Conservation (phyloP, 2,113 vertebrate genomes). For the Ramphastos sulfuratus region DNA sequence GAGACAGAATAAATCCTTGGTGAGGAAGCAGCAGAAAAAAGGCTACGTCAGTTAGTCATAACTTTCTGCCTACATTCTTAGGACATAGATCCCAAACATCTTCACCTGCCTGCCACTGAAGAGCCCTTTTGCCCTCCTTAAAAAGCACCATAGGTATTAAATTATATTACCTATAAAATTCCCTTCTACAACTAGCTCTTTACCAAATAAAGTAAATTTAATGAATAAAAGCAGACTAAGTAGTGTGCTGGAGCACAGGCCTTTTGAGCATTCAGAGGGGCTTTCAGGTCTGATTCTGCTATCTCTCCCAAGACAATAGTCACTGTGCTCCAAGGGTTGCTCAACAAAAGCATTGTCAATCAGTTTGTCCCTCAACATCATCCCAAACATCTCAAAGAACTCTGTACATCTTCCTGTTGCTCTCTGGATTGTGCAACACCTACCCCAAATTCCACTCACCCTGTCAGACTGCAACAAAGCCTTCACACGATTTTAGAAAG, state of each 20-base stretch:
- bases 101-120: not conserved
- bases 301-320: not conserved
- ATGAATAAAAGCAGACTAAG: not conserved
- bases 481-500: not conserved
- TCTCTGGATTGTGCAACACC: not conserved
- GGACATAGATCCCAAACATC: not conserved
- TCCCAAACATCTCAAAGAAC: not conserved
- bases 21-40: not conserved
- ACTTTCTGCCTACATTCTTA: not conserved
- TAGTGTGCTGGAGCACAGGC: not conserved
- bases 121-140: not conserved
- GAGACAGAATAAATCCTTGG: not conserved
- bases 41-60: not conserved
- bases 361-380: not conserved
- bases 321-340: not conserved
- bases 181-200: not conserved
- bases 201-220: not conserved
- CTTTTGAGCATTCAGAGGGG: not conserved
- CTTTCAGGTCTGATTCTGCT: not conserved
- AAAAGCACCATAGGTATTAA: not conserved
- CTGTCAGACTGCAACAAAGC: not conserved
- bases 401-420: not conserved
- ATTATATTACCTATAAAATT: not conserved
- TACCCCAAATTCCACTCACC: not conserved
- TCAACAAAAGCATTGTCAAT: not conserved